Evolutionary conservation across 2,888 invertebrate genomes (phyloP), one percentile per base, ranked within the genome.

Genomic region (Phragmatobia fuliginosa): DNA sequence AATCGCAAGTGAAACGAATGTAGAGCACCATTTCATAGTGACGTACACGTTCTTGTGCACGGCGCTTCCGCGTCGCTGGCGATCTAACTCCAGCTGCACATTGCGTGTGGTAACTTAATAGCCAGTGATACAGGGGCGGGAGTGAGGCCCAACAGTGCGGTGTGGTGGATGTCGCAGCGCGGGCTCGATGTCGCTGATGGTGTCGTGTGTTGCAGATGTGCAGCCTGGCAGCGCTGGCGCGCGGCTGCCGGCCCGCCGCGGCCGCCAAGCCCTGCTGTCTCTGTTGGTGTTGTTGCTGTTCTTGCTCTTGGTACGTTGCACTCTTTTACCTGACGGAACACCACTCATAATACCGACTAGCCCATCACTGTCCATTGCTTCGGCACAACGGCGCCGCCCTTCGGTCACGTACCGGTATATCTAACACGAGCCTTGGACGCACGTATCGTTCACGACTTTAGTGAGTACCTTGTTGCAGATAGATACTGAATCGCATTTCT

Each of bases 271-370:
- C 95, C 92, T 94, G 96, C 96, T 94, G 96, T 90, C 96, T 96
- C 83, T 95, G 96, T 86, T 96, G 96, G 91, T 96, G 96, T 93
- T 96, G 96, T 92, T 96, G 96, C 89, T 96, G 96, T 88, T 95
- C 95, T 84, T 96, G 96, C 91, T 96, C 96, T 87, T 96, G 96
- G 96, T 96, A 81, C 88, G 90, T 88, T 59, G 41, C 62, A 31
- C 7, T 18, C n/a, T 2, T 33, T 28, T 28, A 8, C 38, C 10
- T 5, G 33, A 33, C 14, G 5, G 10, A 31, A 10, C 25, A 21
- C 31, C 25, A 11, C 25, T 33, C 33, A 2, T 32, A 33, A 31
- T 60, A n/a, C 33, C 1, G 16, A 60, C 16, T 52, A 49, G 33
- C 33, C 52, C 33, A 60, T 18, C 52, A 52, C 64, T 64, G 25